Conservation (phyloP, 1,140 invertebrate species). For the Sinella curviseta region DNA sequence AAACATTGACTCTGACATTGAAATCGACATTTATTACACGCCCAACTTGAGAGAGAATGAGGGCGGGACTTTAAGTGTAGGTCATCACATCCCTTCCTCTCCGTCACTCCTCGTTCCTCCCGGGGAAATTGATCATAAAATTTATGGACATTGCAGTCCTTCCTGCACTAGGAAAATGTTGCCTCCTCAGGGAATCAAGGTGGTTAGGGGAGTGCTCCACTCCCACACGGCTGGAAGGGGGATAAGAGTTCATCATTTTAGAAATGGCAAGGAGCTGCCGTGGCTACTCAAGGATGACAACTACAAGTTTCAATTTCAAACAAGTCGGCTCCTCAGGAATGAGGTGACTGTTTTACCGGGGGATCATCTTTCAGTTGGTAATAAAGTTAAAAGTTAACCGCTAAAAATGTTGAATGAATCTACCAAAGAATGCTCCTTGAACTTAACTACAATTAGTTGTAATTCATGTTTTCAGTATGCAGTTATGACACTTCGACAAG, state of each 20-base stretch:
- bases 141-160: slow-evolving; percentile 69
- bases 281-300: slow-evolving; percentile 65
- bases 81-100: neutral
- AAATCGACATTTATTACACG: slow-evolving; percentile 67
- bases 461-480: slow-evolving; percentile 63
- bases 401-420: too few relatives aligned
- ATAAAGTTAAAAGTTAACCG: too few relatives aligned
- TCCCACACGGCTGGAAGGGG: slow-evolving; percentile 76
- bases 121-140: slow-evolving; percentile 28
- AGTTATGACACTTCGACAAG: neutral
- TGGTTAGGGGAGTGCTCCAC: slow-evolving; percentile 75
- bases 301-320: slow-evolving; percentile 80
- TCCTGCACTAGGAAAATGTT: slow-evolving; percentile 67
- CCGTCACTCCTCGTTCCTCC: slow-evolving; percentile 38
- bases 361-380: too few relatives aligned
- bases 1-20: slow-evolving; percentile 66
- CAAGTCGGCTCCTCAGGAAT: slow-evolving; percentile 69
- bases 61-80: slow-evolving; percentile 38
- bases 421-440: too few relatives aligned
- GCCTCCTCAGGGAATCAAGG: slow-evolving; percentile 72
- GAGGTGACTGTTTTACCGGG: slow-evolving; percentile 73
- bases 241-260: slow-evolving; percentile 73
- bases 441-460: too few relatives aligned
- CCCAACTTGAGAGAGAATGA: slow-evolving; percentile 59
- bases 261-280: slow-evolving; percentile 71